These are phyloP conservation scores for Drosophila quadrilineata DNA, from an alignment of 1,140 invertebrate genomes.

Conservation along the genomic window DNA sequence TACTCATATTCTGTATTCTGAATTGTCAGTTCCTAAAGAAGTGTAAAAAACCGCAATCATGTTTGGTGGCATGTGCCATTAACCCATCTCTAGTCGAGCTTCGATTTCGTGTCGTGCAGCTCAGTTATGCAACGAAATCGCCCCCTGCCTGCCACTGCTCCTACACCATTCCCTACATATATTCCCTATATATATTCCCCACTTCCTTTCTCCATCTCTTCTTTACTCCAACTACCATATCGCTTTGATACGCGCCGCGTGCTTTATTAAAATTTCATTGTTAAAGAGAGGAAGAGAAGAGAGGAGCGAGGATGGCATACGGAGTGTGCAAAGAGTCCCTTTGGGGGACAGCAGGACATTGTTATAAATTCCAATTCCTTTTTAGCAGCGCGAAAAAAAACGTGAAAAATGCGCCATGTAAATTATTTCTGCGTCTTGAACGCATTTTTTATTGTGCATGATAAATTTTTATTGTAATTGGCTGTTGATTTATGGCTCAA, in stretches of 20 bases:
- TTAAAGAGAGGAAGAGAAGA: neutral
- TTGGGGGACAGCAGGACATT: slow-evolving; percentile 65
- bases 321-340: slow-evolving; percentile 44
- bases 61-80: too few species aligned
- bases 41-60: too few species aligned
- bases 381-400: slow-evolving; percentile 51
- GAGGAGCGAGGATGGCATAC: neutral
- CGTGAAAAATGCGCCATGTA: slow-evolving; percentile 76
- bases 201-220: neutral
- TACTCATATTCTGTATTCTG: too few species aligned
- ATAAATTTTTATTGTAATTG: slow-evolving; percentile 79
- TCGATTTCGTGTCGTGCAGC: slow-evolving; percentile 12
- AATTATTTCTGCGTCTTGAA: slow-evolving; percentile 66
- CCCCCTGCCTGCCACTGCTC: neutral
- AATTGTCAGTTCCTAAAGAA: too few species aligned
- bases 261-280: slow-evolving; percentile 76
- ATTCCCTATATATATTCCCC: too few species aligned
- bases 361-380: slow-evolving; percentile 68
- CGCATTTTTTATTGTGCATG: slow-evolving; percentile 71
- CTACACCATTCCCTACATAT: neutral
- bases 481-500: slow-evolving; percentile 71
- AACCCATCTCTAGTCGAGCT: too few species aligned
- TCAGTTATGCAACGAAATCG: neutral
- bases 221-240: neutral
- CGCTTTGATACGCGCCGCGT: slow-evolving; percentile 58